Conservation (phyloP, 2,888 invertebrate species). For the Nebria brevicollis region DNA sequence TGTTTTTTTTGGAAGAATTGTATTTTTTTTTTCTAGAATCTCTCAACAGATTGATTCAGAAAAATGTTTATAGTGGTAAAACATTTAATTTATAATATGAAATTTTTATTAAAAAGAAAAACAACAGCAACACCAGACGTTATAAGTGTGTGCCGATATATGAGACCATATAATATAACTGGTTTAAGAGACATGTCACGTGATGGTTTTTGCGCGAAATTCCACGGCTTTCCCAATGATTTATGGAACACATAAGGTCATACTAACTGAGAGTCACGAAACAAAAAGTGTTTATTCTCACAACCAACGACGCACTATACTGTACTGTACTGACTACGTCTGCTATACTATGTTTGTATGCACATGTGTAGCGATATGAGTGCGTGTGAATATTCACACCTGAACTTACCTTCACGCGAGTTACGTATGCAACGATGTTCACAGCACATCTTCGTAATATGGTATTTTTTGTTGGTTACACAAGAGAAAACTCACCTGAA, state of each 20-base stretch:
- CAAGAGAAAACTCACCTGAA: slow-evolving; percentile 8
- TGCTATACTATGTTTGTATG: neutral
- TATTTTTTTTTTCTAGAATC: neutral
- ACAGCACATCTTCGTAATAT: neutral
- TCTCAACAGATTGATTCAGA: no score
- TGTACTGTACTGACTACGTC: neutral
- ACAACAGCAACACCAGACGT: slow-evolving; percentile 4
- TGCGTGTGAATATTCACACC: slow-evolving; percentile 16
- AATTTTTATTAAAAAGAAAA: no score
- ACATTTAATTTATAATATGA: no score
- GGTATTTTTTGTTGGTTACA: neutral
- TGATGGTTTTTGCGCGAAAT: slow-evolving; percentile 42
- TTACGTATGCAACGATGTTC: slow-evolving; percentile 3
- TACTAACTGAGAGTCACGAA: slow-evolving; percentile 23
- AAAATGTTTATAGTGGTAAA: no score
- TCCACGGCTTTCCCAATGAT: slow-evolving; percentile 38
- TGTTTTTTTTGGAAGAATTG: neutral
- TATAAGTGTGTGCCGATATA: slow-evolving; percentile 19
- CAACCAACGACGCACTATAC: neutral
- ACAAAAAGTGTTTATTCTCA: slow-evolving; percentile 42
- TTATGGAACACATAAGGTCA: slow-evolving; percentile 46
- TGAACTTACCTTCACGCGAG: neutral
- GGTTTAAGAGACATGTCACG: slow-evolving; percentile 39
- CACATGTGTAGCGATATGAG: neutral
- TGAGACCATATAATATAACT: slow-evolving; percentile 33